These are phyloP conservation scores for Drosophila arawakana DNA, from an alignment of 1,140 invertebrate species.

Conservation along the genomic window DNA sequence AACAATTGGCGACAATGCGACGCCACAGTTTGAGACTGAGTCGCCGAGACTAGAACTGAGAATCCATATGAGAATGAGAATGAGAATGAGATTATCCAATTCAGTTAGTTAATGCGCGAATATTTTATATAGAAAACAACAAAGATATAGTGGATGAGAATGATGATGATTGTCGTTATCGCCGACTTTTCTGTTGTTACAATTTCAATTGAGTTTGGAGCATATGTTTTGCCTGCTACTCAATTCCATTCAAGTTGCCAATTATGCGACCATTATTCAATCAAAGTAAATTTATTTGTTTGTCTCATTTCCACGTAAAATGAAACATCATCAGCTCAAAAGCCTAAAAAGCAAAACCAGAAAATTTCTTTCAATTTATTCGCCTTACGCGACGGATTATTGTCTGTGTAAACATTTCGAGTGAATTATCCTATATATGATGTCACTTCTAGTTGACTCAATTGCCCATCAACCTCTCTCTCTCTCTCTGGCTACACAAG, in stretches of 20 bases:
- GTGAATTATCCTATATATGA: slow-evolving; percentile 73
- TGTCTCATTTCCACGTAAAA: slow-evolving; percentile 81
- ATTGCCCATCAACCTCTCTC: slow-evolving; percentile 55
- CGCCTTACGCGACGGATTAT: slow-evolving; percentile 76
- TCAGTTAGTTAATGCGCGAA: slow-evolving; percentile 70
- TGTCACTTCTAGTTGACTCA: slow-evolving; percentile 72
- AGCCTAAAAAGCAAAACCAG: neutral
- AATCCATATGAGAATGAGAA: slow-evolving; percentile 53
- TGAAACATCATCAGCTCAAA: slow-evolving; percentile 20
- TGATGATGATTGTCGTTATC: slow-evolving; percentile 15
- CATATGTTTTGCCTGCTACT: slow-evolving; percentile 81
- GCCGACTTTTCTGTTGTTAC: slow-evolving; percentile 30
- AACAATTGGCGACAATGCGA: slow-evolving; percentile 56
- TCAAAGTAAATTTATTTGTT: slow-evolving; percentile 84
- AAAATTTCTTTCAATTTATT: slow-evolving; percentile 72
- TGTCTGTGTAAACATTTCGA: slow-evolving; percentile 70
- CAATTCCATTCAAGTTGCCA: slow-evolving; percentile 85
- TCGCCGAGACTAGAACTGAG: slow-evolving; percentile 36
- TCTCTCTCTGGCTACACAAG: slow-evolving; percentile 19
- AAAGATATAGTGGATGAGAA: neutral
- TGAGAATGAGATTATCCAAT: slow-evolving; percentile 80
- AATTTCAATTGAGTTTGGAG: slow-evolving; percentile 62
- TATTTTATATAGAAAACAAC: neutral
- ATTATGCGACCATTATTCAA: slow-evolving; percentile 84
- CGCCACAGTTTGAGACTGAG: slow-evolving; percentile 39